Percentiles rank a stretch among this genome's conserved stretches.
These are phyloP conservation scores for Heteromormyrus szaboi DNA, from an alignment of 2,797 vertebrate species.

Conservation along the genomic window DNA sequence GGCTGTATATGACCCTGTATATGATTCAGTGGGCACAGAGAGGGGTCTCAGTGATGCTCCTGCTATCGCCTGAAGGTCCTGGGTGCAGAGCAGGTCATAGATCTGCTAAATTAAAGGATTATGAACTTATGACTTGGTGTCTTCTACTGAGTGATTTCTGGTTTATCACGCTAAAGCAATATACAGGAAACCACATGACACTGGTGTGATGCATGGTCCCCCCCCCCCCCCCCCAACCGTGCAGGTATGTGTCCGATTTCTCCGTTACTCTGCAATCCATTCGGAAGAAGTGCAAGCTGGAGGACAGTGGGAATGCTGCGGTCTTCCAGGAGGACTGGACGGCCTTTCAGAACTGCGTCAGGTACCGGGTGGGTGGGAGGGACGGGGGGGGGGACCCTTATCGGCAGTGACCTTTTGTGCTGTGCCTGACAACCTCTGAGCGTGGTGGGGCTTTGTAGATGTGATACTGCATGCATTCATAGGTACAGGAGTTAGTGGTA, in stretches of 20 bases:
- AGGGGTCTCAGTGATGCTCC: not conserved
- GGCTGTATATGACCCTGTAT: not conserved
- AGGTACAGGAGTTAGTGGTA: not conserved
- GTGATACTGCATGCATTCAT: not conserved
- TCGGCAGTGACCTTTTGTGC: not conserved
- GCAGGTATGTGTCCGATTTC: conserved; percentile 88
- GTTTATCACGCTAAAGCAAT: not conserved
- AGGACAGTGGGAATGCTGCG: conserved; percentile 66
- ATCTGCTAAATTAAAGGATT: not conserved
- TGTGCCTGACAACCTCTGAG: not conserved
- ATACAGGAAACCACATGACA: not conserved
- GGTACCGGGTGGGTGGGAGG: conserved; percentile 54
- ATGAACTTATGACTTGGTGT: not conserved
- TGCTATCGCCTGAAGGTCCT: not conserved
- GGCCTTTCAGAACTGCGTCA: conserved; percentile 85
- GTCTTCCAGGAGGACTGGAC: conserved; percentile 96
- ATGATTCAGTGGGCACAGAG: not conserved
- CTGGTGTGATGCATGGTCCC: not conserved
- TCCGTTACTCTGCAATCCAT: conserved; percentile 83
- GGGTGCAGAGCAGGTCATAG: not conserved
- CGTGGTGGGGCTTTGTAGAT: not conserved
- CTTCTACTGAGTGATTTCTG: not conserved
- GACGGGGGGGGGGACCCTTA: too few relatives aligned
- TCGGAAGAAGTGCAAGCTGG: conserved; percentile 85
- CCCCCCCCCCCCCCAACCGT: not conserved